phyloP scores from a whole-genome alignment of 2,888 invertebrate genomes.

The Mythimna impura region DNA sequence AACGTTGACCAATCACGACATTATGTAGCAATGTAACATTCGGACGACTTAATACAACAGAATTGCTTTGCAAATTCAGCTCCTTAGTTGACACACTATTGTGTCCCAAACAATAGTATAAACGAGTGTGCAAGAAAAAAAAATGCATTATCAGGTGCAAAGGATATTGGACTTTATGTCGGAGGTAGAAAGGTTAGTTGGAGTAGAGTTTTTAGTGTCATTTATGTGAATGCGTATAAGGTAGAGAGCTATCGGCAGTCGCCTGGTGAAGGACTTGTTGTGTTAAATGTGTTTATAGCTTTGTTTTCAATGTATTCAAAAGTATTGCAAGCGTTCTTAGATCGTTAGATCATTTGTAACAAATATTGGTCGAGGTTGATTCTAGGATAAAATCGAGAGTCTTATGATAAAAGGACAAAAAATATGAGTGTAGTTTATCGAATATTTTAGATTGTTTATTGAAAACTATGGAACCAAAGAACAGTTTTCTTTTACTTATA shows the following conservation, averaged over 20 bases:
- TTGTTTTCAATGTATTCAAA: conserved; percentile 16
- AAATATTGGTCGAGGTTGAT: conserved; percentile 26
- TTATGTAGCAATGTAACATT: conserved; percentile 55
- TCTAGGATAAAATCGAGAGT: background rate
- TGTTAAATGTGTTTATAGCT: conserved; percentile 25
- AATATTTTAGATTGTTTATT: background rate
- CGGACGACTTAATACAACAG: conserved; percentile 53
- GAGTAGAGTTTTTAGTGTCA: conserved; percentile 5
- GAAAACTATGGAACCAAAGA: background rate
- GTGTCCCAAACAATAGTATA: conserved; percentile 74
- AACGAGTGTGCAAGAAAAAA: conserved; percentile 58
- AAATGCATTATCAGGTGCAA: conserved; percentile 50
- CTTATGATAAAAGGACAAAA: background rate
- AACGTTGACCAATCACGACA: conserved; percentile 48
- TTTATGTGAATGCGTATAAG: conserved; percentile 20
- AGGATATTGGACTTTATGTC: conserved; percentile 54
- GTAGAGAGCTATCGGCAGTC: conserved; percentile 20
- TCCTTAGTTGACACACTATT: conserved; percentile 75
- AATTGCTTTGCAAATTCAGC: conserved; percentile 72
- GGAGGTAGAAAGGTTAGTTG: conserved; percentile 14
- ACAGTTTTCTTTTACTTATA: no score
- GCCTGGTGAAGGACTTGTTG: conserved; percentile 39
- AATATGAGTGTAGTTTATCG: background rate
- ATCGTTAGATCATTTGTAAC: conserved; percentile 20
- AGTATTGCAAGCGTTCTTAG: conserved; percentile 2